Base-by-base conservation (phyloP, 2,888 invertebrate species). In the Alloscopus bannaensis region DNA sequence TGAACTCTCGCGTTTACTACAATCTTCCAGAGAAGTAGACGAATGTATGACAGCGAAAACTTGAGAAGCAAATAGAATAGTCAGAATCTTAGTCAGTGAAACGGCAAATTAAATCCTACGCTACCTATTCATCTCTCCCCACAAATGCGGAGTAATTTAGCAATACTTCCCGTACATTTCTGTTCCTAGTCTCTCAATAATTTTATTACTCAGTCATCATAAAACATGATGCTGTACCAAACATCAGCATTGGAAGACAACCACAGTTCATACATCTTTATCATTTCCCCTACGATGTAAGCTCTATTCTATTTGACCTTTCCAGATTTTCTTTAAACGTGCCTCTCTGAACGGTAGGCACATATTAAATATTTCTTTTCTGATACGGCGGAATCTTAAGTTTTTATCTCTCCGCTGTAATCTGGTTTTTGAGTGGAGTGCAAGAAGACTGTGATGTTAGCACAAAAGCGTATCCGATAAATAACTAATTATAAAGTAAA, bases 111-210 rank as follows among this genome's bases (percentile, higher is more conserved):
- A 13, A 47, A 55, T 31, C 66, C 59, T 68, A 60, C 69, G 52
- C 52, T 55, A 69, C 69, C 62, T 55, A 66, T 76, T 36, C 60
- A 69, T 62, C 68, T 62, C 69, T 68, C 68, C 68, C 76, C 55
- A 52, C 31, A 50, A 26, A 55, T 47, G 6, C 18, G 11, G 18
- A 47, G 47, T 47, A 47, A 47, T 47, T 47, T 13, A 47, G 47
- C 11, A 47, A 18, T 47, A 47, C 11, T 47, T 47, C 11, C n/a
- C 47, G 6, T 47, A 18, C n/a, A 18, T 47, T 47, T 47, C n/a
- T 4, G 47, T 18, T 31, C 28, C n/a, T 4, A 24, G n/a, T 13
- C 50, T 16, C 31, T 3, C n/a, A 52, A 64, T 64, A 72, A 60
- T 55, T 72, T 62, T 64, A 64, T 72, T 52, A 45, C 42, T n/a